phyloP scores from a whole-genome alignment of 2,888 invertebrate genomes.

The Rhingia campestris region DNA sequence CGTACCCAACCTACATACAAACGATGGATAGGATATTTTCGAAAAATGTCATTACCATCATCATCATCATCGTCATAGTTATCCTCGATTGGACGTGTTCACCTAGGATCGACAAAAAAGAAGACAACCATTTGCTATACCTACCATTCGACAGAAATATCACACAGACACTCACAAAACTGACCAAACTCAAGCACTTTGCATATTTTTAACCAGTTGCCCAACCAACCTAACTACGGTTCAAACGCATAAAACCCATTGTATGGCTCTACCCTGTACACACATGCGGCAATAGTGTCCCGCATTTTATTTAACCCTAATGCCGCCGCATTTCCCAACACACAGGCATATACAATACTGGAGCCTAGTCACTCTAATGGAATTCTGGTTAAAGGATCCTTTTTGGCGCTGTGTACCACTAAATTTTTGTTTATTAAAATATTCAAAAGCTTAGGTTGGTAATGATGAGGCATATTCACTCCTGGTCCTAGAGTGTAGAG shows the following conservation, averaged over 20 bases:
- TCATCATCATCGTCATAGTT: conserved; percentile 39
- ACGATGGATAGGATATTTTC: conserved; percentile 40
- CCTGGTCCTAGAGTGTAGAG: conserved; percentile 3
- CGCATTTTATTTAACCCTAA: conserved; percentile 40
- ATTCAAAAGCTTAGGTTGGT: conserved; percentile 45
- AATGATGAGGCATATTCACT: conserved; percentile 34
- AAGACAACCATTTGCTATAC: conserved; percentile 24
- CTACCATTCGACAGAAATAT: conserved; percentile 22
- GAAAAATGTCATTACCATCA: conserved; percentile 49
- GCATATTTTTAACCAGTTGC: conserved; percentile 59
- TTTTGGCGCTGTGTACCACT: conserved; percentile 29
- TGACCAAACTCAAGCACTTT: conserved; percentile 56
- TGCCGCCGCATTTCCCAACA: conserved; percentile 29
- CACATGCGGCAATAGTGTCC: conserved; percentile 22
- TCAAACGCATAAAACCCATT: conserved; percentile 33
- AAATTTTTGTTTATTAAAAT: conserved; percentile 63
- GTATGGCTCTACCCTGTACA: conserved; percentile 15
- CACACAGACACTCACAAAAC: conserved; percentile 43
- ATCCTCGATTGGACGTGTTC: conserved; percentile 45
- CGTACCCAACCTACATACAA: background rate
- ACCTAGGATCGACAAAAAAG: conserved; percentile 3
- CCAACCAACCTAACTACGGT: conserved; percentile 10
- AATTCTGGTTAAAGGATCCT: conserved; percentile 41
- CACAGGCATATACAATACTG: background rate
- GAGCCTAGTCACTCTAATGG: conserved; percentile 7